Base-by-base conservation (phyloP, 2,113 vertebrate genomes). In the Copsychus sechellarum region DNA sequence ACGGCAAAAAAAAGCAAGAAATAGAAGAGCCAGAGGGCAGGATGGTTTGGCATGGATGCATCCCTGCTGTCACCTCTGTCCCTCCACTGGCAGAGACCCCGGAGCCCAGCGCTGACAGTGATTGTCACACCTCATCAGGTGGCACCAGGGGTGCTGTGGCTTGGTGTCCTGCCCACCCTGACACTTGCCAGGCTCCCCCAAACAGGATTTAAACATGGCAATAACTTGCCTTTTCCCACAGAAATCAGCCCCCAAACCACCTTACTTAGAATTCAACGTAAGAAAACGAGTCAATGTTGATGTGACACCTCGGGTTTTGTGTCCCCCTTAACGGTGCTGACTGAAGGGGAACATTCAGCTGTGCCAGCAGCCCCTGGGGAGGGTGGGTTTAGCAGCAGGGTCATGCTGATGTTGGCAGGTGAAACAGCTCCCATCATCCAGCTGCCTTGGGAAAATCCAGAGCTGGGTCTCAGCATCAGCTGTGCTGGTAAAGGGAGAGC, bases 71-170 rank as follows among this genome's bases (percentile, higher is more conserved):
- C 45, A 45, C 15, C 33, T 50, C 19, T 40, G 28, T 21, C 22
- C 29, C 50, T 64, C 54, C 25, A 5, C 3, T 9, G 12, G 90
- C 71, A 0, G 1, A 54, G 85, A 54, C 20, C 34, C 58, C 1
- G 0, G 33, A n/a, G 40, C 21, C 70, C 65, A 11, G 56, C 2
- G 5, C 3, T 38, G 31, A 28, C 1, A 8, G 23, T 0, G 0
- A 3, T 3, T 7, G 40, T 9, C 29, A 23, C 62, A 43, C 33
- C 24, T 21, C 11, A 7, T 20, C 47, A 62, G 62, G 31, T 33
- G 71, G 31, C 56, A 69, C 22, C 56, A 13, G 40, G 25, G 23
- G 22, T 16, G 62, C 31, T 76, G n/a, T 51, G 70, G 22, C 47
- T 36, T n/a, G 8, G 28, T 29, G 48, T 80, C 64, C 66, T 43